Conservation (phyloP, 2,113 vertebrate genomes). For the Alexandromys fortis region DNA sequence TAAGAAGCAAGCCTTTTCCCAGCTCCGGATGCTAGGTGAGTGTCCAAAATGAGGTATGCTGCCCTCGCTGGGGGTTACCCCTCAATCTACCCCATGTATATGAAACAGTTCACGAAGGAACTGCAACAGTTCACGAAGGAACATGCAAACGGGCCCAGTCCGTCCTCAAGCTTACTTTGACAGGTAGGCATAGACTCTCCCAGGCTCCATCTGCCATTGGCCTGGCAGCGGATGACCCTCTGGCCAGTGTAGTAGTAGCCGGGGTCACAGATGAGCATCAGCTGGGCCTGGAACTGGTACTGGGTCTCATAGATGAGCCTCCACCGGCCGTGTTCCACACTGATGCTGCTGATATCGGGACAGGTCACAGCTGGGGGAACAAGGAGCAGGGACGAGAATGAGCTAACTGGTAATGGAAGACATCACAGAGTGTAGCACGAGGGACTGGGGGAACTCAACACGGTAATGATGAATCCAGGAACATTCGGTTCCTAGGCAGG, state of each 20-base stretch:
- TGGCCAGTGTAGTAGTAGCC: constrained; percentile 97
- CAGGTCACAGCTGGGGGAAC: constrained; percentile 91
- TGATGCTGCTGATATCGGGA: constrained; percentile 92
- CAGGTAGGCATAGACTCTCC: constrained; percentile 93
- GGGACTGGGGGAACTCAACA: not conserved
- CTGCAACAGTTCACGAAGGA: not conserved
- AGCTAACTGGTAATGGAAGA: not conserved
- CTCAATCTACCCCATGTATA: no score
- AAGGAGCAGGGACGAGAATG: rapidly evolving
- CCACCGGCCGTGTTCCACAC: constrained; percentile 96
- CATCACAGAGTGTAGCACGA: not conserved
- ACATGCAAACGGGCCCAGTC: rapidly evolving
- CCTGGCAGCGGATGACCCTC: constrained; percentile 94
- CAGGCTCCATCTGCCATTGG: constrained; percentile 95
- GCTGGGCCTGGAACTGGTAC: constrained; percentile 94
- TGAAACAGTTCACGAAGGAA: not conserved
- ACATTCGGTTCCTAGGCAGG: not conserved
- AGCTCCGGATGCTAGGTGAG: not conserved
- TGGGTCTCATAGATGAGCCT: constrained; percentile 95
- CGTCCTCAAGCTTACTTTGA: constrained; percentile 89
- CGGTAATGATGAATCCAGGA: not conserved
- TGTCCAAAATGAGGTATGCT: not conserved
- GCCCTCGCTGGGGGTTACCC: not conserved
- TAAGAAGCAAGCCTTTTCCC: not conserved
- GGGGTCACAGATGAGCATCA: constrained; percentile 97